Conservation (phyloP, 2,797 vertebrate genomes). For the Podargus strigoides region DNA sequence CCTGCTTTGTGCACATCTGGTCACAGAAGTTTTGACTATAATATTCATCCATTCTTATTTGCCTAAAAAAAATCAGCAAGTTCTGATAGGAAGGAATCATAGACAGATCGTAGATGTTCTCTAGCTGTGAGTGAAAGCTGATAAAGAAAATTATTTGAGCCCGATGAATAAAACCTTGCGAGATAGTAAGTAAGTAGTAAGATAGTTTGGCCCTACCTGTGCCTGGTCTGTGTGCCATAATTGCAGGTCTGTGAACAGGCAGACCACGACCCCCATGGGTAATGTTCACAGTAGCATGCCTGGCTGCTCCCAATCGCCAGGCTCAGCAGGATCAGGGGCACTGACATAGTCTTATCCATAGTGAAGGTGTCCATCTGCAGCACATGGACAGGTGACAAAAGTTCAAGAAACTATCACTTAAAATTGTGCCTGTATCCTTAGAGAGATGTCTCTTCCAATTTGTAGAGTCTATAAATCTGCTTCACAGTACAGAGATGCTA, state of each 20-base stretch:
- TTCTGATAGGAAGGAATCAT: not conserved
- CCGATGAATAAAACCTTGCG: not conserved
- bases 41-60: slow-evolving; percentile 70
- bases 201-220: slow-evolving; percentile 65
- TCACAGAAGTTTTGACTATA: slow-evolving; percentile 78
- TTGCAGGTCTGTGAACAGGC: slow-evolving; percentile 85
- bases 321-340: slow-evolving; percentile 65
- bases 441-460: not conserved
- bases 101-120: not conserved
- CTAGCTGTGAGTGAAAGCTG: not conserved
- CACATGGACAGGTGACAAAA: not conserved
- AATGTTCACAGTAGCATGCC: slow-evolving; percentile 86
- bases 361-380: not conserved
- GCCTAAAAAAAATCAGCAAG: slow-evolving; percentile 65
- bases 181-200: not conserved
- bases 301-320: slow-evolving; percentile 45
- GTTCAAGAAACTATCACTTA: not conserved
- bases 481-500: not conserved
- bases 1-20: slow-evolving; percentile 71
- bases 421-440: not conserved
- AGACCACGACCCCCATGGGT: slow-evolving; percentile 84
- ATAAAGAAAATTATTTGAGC: not conserved
- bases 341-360: not conserved
- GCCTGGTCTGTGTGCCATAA: slow-evolving; percentile 80
- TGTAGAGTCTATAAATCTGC: not conserved